A percentile compares a stretch with the other conserved stretches of the same genome.
Conservation (phyloP, 2,113 vertebrate species). For the Vulpes lagopus region DNA sequence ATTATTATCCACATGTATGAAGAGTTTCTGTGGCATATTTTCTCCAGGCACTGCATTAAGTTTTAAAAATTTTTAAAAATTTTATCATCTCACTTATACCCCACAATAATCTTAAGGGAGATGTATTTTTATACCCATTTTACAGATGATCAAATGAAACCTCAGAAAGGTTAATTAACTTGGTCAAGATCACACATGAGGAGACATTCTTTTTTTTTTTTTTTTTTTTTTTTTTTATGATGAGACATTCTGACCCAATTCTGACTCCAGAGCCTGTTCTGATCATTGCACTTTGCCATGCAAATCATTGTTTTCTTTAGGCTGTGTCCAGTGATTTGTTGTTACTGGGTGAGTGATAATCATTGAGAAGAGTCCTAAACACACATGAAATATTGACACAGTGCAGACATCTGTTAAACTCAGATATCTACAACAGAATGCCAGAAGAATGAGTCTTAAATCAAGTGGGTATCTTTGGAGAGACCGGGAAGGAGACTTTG, state of each 20-base stretch:
- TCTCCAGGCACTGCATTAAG: background rate
- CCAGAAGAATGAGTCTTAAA: background rate
- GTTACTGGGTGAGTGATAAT: background rate
- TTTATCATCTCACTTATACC: background rate
- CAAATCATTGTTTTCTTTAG: background rate
- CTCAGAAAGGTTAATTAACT: background rate
- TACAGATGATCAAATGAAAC: constrained; percentile 20
- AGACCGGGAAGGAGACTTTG: background rate
- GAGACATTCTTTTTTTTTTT: background rate
- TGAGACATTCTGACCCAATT: background rate
- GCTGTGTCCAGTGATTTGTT: background rate
- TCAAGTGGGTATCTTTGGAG: background rate
- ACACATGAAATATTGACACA: background rate
- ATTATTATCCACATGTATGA: background rate
- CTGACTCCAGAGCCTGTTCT: background rate
- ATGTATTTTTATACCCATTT: background rate
- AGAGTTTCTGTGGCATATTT: background rate
- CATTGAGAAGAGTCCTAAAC: background rate
- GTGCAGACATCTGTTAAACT: background rate
- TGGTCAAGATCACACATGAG: background rate
- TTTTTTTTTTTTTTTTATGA: background rate
- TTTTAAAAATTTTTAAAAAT: background rate
- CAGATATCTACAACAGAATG: background rate
- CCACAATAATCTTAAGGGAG: background rate
- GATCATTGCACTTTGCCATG: background rate